A percentile compares a stretch with the other conserved stretches of the same genome.
These are phyloP conservation scores for Tenebrosternarchus preto DNA, from an alignment of 2,113 vertebrate species.

Conservation along the genomic window DNA sequence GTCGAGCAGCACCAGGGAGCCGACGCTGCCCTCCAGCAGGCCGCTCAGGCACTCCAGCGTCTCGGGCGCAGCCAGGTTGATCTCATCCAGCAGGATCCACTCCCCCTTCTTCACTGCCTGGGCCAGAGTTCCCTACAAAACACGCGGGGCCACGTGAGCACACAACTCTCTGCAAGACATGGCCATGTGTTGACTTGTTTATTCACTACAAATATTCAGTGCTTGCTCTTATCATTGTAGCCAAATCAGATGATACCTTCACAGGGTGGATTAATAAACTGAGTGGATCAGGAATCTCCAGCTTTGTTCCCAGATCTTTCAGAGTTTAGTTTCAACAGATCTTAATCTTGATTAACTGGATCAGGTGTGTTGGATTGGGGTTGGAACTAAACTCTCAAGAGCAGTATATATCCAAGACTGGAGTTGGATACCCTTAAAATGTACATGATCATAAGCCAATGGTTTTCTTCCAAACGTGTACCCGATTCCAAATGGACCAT, in stretches of 20 bases:
- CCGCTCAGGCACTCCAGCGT: constrained; percentile 95
- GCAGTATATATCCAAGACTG: too few species aligned
- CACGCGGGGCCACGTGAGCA: not conserved
- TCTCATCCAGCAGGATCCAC: constrained; percentile 97
- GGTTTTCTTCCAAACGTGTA: not conserved
- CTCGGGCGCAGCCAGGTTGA: constrained; percentile 94
- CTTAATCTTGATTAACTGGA: too few species aligned
- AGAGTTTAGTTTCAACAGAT: too few species aligned
- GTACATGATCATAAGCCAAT: too few species aligned
- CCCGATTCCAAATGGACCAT: too few species aligned
- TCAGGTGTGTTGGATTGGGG: not conserved
- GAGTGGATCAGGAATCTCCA: too few species aligned
- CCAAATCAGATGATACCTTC: not conserved
- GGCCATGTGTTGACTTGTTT: too few species aligned
- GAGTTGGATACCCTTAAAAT: too few species aligned
- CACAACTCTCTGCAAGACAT: too few species aligned
- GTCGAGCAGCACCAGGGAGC: constrained; percentile 91
- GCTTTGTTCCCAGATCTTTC: too few species aligned
- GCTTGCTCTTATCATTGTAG: not conserved
- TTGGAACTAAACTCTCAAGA: too few species aligned
- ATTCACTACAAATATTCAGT: too few species aligned
- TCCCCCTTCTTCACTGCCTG: constrained; percentile 94
- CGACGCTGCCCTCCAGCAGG: constrained; percentile 87
- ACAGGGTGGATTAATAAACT: not conserved
- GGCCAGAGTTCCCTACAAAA: constrained; percentile 72